phyloP scores from a whole-genome alignment of 2,113 vertebrate genomes.

The Grallaria varia region DNA sequence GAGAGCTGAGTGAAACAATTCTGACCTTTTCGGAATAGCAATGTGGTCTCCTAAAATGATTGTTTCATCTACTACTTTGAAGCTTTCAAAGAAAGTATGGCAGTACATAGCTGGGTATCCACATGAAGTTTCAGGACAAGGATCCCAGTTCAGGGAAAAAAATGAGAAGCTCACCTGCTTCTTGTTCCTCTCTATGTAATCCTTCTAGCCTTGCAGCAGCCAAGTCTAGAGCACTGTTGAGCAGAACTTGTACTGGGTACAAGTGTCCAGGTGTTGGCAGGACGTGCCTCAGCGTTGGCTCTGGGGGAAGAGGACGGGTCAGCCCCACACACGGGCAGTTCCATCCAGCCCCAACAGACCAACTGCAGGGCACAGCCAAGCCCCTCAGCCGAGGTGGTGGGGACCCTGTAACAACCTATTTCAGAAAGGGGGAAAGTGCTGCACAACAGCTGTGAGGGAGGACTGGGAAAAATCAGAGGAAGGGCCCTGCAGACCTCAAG shows the following conservation, averaged over 20 bases:
- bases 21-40: background rate
- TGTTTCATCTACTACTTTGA: background rate
- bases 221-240: background rate
- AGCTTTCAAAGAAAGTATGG: background rate
- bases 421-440: accelerated
- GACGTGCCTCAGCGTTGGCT: background rate
- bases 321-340: background rate
- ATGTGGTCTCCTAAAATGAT: background rate
- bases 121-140: background rate
- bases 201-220: background rate
- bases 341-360: accelerated
- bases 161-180: background rate
- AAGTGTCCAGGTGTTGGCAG: background rate
- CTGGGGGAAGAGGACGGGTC: background rate
- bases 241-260: background rate
- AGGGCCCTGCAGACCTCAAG: background rate
- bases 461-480: background rate
- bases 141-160: background rate
- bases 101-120: background rate
- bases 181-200: background rate
- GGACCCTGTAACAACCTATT: background rate
- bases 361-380: background rate
- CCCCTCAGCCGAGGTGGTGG: background rate
- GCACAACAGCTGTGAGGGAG: background rate
- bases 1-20: background rate